phyloP scores from a whole-genome alignment of 2,113 vertebrate species.

The Centrocercus urophasianus region DNA sequence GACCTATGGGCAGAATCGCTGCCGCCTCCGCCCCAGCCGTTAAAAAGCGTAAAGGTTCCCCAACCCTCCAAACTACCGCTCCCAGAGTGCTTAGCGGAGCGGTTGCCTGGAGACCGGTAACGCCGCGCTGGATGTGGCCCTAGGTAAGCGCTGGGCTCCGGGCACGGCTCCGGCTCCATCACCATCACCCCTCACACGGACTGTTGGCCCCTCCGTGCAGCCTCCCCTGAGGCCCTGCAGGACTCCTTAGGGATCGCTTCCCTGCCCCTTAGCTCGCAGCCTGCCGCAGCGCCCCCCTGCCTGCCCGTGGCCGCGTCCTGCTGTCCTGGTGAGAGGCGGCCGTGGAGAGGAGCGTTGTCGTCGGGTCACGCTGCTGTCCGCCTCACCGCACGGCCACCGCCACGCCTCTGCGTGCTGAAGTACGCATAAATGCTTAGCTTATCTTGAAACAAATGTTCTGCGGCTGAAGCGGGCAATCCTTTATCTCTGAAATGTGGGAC shows the following conservation, averaged over 20 bases:
- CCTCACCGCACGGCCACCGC: neutral
- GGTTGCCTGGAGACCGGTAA: slow-evolving; percentile 39
- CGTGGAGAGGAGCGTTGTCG: neutral
- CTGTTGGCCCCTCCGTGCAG: accelerated
- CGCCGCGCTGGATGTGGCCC: neutral
- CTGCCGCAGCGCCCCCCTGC: accelerated
- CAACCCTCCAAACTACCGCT: neutral
- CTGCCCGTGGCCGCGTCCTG: neutral
- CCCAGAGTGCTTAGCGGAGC: neutral
- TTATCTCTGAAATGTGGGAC: neutral
- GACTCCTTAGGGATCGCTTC: no score
- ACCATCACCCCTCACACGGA: no score
- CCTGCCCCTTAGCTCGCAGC: neutral
- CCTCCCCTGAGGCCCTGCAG: accelerated
- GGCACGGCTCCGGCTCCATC: no score
- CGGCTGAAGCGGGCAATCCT: neutral
- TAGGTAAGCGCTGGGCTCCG: neutral
- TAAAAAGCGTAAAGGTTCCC: no score
- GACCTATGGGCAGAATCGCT: no score
- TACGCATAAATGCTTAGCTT: neutral
- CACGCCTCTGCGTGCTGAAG: neutral
- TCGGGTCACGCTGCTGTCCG: no score
- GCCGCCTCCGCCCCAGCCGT: no score
- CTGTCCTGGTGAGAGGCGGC: neutral
- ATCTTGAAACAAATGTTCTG: neutral